Base-by-base conservation (phyloP, 2,113 vertebrate genomes). In the Silurus asotus region DNA sequence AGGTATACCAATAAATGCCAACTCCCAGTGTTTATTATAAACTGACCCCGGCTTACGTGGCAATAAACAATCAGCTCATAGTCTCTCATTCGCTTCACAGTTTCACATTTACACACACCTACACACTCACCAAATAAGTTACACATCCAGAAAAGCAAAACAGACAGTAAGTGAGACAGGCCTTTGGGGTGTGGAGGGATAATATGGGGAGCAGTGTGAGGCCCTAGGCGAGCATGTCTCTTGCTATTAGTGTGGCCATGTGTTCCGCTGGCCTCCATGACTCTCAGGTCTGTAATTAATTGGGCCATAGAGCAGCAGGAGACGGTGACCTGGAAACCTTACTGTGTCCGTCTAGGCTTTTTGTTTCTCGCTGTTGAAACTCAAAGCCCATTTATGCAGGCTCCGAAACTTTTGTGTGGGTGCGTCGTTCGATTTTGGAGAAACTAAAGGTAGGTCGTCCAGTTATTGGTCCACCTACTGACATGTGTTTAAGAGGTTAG, bases 321-420 rank as follows among this genome's bases (percentile, higher is more conserved):
- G 51, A 84, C 58, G 45, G 48, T 86, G 89, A 86, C 88, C 86
- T 80, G 84, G 84, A 88, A 86, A 86, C 82, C 78, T 61, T 62
- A 2, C 15, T 65, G 49, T 80, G 83, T 86, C 75, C 81, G 13
- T 56, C 80, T 48, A 5, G 79, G 37, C 5, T 20, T 15, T 69
- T 48, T 67, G 75, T 70, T 80, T 70, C 51, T n/a, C 8, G 19
- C 45, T 65, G 19, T 8, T 65, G 45, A 3, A 81, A 81, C 17
- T 48, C 8, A 81, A 37, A 28, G 8, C 8, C 0, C 19, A 61
- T 65, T 81, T 62, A 23, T 78, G 10, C 58, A 78, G 0, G 20
- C 25, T 65, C 25, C 65, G 23, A 81, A 58, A 37, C 49, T 76
- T 74, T 49, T 19, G 17, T n/a, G 23, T 78, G 37, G 53, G 1